phyloP scores from a whole-genome alignment of 2,888 invertebrate genomes.

The Sinopyrophorus schimmeli region DNA sequence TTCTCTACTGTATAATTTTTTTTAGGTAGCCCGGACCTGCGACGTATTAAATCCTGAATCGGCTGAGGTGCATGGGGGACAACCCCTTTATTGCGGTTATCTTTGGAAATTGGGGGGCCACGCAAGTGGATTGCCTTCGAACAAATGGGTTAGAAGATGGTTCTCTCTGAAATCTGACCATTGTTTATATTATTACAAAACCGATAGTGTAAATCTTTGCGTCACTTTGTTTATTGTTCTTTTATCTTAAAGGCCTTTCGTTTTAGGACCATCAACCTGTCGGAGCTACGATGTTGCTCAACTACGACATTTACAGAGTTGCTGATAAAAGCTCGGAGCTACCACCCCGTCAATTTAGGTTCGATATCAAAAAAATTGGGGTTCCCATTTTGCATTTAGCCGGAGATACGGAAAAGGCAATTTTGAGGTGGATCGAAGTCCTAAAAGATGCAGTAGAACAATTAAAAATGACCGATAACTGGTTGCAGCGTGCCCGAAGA shows the following conservation, averaged over 20 bases:
- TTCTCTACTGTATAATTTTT: conserved; percentile 14
- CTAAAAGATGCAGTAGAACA: conserved; percentile 76
- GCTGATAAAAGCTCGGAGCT: conserved; percentile 64
- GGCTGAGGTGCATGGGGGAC: conserved; percentile 62
- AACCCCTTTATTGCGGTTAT: conserved; percentile 73
- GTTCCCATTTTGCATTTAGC: conserved; percentile 77
- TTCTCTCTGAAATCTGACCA: conserved; percentile 89
- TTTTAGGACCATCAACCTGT: conserved; percentile 82
- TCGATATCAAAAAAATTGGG: conserved; percentile 71
- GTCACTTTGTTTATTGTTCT: no score
- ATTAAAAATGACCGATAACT: conserved; percentile 59
- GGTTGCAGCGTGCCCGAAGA: conserved; percentile 76
- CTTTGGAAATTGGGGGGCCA: conserved; percentile 73
- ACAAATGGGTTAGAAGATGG: conserved; percentile 87
- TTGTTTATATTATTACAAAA: conserved; percentile 94
- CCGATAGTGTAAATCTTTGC: conserved; percentile 73
- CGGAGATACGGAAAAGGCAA: conserved; percentile 74
- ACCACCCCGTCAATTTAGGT: conserved; percentile 64
- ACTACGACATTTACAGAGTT: conserved; percentile 71
- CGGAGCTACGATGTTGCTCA: conserved; percentile 84
- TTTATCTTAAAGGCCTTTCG: no score
- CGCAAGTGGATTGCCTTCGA: conserved; percentile 58
- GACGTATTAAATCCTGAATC: conserved; percentile 74
- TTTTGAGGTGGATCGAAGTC: conserved; percentile 76
- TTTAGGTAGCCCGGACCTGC: conserved; percentile 80